phyloP scores from a whole-genome alignment of 2,888 invertebrate species.

The Ophioninae sp. region DNA sequence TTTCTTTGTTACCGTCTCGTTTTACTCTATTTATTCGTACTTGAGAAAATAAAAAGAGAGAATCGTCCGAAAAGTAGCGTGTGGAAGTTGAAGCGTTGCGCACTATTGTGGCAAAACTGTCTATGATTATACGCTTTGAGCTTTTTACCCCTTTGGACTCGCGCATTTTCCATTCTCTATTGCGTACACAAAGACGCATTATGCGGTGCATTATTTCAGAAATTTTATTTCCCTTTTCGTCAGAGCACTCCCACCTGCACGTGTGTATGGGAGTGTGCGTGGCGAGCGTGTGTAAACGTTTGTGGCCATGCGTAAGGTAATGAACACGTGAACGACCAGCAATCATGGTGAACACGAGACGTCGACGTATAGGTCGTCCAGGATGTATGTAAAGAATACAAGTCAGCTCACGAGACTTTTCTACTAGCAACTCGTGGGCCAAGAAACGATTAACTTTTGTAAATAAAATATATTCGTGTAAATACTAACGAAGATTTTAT shows the following conservation, averaged over 20 bases:
- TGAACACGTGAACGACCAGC: constrained; percentile 70
- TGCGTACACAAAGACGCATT: background rate
- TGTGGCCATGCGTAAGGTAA: constrained; percentile 60
- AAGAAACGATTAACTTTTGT: background rate
- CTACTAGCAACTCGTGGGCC: background rate
- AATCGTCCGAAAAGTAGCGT: background rate
- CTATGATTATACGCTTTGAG: background rate
- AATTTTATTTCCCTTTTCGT: background rate
- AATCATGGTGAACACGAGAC: constrained; percentile 67
- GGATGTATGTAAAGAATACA: background rate
- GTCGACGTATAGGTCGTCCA: background rate
- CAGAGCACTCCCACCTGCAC: background rate
- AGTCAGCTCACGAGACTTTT: background rate
- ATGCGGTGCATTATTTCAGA: background rate
- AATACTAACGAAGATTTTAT: background rate
- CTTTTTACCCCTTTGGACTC: background rate
- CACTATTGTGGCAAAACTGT: background rate
- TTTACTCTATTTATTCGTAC: background rate
- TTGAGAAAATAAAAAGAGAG: background rate
- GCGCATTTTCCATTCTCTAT: background rate
- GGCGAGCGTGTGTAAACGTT: constrained; percentile 19
- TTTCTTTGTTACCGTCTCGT: background rate
- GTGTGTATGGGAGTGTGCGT: background rate
- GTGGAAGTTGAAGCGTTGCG: background rate
- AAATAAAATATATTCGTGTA: background rate